Conservation (phyloP, 1,140 invertebrate species). For the Drosophila pectinifera region DNA sequence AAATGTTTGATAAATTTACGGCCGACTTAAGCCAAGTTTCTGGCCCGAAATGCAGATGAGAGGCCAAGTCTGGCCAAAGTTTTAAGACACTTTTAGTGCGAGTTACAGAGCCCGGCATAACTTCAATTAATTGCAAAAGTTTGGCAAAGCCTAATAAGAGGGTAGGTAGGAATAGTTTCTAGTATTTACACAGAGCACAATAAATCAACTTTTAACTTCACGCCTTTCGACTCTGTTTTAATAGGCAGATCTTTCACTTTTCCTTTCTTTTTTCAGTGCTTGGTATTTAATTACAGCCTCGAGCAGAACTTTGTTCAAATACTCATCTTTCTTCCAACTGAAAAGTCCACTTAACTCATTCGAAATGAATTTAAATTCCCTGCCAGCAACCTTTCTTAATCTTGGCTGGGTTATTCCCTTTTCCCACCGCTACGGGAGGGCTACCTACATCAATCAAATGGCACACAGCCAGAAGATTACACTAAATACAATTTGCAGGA, state of each 20-base stretch:
- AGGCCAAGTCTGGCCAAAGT: constrained; percentile 20
- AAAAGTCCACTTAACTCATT: constrained; percentile 11
- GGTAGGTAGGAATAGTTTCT: constrained; percentile 7
- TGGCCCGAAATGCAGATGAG: constrained; percentile 13
- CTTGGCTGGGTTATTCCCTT: constrained; percentile 18
- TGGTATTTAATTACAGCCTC: constrained; percentile 8
- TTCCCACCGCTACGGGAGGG: constrained; percentile 16
- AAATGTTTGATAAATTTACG: constrained; percentile 41
- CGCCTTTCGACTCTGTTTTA: not conserved
- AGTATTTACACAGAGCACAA: constrained; percentile 2
- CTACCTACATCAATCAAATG: constrained; percentile 51
- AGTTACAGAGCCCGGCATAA: constrained; percentile 2
- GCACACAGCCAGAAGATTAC: constrained; percentile 36
- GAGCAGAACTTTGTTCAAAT: not conserved
- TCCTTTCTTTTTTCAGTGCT: not conserved
- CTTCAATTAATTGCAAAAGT: constrained; percentile 36
- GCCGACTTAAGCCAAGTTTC: constrained; percentile 6
- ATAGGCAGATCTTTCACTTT: not conserved
- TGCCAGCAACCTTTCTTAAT: constrained; percentile 12
- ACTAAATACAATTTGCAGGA: constrained; percentile 50
- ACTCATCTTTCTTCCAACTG: constrained; percentile 1
- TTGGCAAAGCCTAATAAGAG: not conserved
- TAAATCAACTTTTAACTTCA: not conserved
- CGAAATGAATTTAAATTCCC: constrained; percentile 41
- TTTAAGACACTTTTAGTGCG: constrained; percentile 18